Evolutionary conservation across 1,140 invertebrate species (phyloP), one percentile per base, ranked within the genome.

Genomic region (Drosophila bocki): DNA sequence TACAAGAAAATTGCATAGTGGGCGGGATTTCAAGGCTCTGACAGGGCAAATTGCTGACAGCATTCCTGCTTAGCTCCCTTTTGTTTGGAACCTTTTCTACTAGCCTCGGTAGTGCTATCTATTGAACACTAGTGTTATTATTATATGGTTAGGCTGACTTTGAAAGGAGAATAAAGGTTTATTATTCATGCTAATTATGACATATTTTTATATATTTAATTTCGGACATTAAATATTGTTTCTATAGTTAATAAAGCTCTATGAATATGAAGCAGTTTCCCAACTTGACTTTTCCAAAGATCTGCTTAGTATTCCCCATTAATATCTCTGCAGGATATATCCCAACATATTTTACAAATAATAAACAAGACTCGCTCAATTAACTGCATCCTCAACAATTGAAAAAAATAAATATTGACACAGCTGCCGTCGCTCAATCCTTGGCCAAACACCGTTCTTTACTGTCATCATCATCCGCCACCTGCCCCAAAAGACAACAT

Each of bases 1-100:
- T 70, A 67, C 57, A 67, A 26, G 78, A 75, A 79, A 86, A 82
- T 71, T 86, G 79, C 65, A 64, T 71, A 72, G 70, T 82, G 71
- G 75, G 80, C 68, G 70, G 70, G 11, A 42, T 51, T 51, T 35
- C 54, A 60, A 60, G 9, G 2, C 17, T 42, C 70, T 74, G 70
- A 72, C 67, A 60, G 6, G 68, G 70, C 70, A 74, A 72, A 74
- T 60, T 74, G 68, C 70, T 74, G 70, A 72, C 70, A 74, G 70
- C 70, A 74, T 74, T 72, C 68, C 54, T 26, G 19, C 4, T 9
- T 5, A 48, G 22, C 13, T 26, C 47, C 5, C 12, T 17, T 72
- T 71, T 32, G 35, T 59, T 41, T 12, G 53, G 9, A 2, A n/a
- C n/a, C 33, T 54, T 37, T 37, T 47, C 22, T 19, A 3, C 33